Conservation (phyloP, 2,888 invertebrate species). For the Caenorhabditis sinica region DNA sequence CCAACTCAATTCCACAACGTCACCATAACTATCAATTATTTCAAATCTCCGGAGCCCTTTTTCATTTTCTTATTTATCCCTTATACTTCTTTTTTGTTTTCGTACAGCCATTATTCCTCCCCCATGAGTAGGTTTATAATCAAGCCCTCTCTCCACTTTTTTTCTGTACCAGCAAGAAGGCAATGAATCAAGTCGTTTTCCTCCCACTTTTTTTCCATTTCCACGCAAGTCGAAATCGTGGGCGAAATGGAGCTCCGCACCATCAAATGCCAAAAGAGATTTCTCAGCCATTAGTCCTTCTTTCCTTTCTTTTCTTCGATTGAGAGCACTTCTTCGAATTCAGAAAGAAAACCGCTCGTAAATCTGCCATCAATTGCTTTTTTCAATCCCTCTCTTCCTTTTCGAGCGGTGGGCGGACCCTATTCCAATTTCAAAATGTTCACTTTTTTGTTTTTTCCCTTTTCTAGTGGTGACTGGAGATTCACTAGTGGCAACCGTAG, state of each 20-base stretch:
- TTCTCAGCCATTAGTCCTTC: slow-evolving; percentile 43
- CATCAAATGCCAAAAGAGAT: slow-evolving; percentile 51
- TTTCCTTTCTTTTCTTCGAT: slow-evolving; percentile 33
- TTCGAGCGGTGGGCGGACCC: slow-evolving; percentile 19
- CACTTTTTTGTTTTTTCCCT: slow-evolving; percentile 24
- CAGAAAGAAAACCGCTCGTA: slow-evolving; percentile 58
- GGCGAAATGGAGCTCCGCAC: slow-evolving; percentile 9
- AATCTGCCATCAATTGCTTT: slow-evolving; percentile 65
- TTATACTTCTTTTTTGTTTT: background rate
- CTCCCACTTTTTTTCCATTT: background rate
- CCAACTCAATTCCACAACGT: too few species aligned
- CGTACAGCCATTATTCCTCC: slow-evolving; percentile 3
- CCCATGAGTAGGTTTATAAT: background rate
- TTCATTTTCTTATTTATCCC: background rate
- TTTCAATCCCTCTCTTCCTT: slow-evolving; percentile 45
- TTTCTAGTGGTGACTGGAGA: slow-evolving; percentile 5
- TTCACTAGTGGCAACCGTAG: too few species aligned
- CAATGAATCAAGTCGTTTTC: slow-evolving; percentile 6
- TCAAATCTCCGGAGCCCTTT: background rate
- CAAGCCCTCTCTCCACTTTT: background rate
- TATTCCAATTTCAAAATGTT: slow-evolving; percentile 42
- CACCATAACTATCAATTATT: background rate
- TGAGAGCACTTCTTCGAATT: slow-evolving; percentile 51
- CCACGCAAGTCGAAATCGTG: slow-evolving; percentile 16
- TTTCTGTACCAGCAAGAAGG: background rate